Conservation (phyloP, 2,113 vertebrate genomes). For the Paratilapia polleni region DNA sequence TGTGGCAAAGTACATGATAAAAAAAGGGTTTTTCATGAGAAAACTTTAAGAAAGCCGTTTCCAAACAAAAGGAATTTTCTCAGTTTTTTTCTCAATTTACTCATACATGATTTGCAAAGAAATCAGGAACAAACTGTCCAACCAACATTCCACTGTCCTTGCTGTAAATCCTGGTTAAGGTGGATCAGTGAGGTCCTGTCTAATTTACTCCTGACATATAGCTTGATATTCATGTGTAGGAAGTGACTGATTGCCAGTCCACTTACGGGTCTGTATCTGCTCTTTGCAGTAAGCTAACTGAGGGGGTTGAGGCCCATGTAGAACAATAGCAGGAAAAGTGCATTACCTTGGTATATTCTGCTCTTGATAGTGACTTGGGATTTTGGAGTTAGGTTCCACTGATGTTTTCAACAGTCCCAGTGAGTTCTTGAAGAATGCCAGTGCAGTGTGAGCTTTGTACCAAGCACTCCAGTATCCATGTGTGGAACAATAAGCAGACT, state of each 20-base stretch:
- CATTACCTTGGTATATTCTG: background rate
- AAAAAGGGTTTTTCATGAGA: background rate
- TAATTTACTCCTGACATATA: background rate
- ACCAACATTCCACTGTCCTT: too few species aligned
- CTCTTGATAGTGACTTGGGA: background rate
- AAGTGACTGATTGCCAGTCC: background rate
- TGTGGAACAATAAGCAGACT: background rate
- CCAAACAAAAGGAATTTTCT: background rate
- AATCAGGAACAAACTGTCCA: background rate
- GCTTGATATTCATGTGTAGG: background rate
- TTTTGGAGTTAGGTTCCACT: too few species aligned
- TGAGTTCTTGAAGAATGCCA: background rate
- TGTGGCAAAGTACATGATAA: background rate
- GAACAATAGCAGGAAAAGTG: background rate
- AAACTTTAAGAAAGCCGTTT: background rate
- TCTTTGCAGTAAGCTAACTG: background rate
- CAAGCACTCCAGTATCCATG: background rate
- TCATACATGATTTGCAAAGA: background rate
- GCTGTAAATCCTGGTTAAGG: too few species aligned
- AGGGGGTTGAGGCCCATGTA: background rate
- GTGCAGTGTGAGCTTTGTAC: background rate
- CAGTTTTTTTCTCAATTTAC: too few species aligned
- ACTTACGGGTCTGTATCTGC: background rate
- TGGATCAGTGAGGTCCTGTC: background rate
- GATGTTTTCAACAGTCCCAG: too few species aligned